Conservation (phyloP, 2,113 vertebrate genomes). For the Craseonycteris thonglongyai region DNA sequence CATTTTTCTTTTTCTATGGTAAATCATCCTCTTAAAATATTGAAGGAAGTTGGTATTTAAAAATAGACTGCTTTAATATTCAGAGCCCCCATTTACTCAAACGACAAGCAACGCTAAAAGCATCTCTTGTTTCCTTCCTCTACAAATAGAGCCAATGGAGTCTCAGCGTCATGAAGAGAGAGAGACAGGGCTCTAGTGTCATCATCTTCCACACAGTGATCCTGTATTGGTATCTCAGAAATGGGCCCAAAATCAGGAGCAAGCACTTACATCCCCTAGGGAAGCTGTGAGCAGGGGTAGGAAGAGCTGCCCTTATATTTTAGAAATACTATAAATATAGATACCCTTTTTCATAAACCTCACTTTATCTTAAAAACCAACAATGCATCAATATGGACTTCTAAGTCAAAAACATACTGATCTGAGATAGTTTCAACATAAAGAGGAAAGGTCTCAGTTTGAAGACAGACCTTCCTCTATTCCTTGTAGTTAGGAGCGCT, state of each 20-base stretch:
- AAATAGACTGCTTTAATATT: conserved; percentile 15
- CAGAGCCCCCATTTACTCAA: background rate
- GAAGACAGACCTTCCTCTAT: background rate
- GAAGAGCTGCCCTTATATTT: background rate
- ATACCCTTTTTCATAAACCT: background rate
- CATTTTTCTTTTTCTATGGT: background rate
- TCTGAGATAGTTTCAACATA: background rate
- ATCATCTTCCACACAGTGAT: background rate
- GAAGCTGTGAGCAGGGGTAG: background rate
- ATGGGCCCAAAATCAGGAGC: background rate
- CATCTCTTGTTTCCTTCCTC: background rate
- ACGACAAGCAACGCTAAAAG: background rate
- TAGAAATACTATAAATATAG: background rate
- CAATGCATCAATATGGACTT: background rate
- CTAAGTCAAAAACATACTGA: background rate
- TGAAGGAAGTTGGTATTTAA: background rate
- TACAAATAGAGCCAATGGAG: background rate
- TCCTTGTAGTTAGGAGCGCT: background rate
- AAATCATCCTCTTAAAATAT: conserved; percentile 37
- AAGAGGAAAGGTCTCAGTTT: background rate
- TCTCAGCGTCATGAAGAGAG: background rate
- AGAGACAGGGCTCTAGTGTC: background rate
- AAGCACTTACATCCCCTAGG: background rate
- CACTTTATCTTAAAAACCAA: background rate
- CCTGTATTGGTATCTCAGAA: background rate